A percentile compares a stretch with the other conserved stretches of the same genome.
These are phyloP conservation scores for Smutsia gigantea DNA, from an alignment of 2,797 vertebrate species.

Conservation along the genomic window DNA sequence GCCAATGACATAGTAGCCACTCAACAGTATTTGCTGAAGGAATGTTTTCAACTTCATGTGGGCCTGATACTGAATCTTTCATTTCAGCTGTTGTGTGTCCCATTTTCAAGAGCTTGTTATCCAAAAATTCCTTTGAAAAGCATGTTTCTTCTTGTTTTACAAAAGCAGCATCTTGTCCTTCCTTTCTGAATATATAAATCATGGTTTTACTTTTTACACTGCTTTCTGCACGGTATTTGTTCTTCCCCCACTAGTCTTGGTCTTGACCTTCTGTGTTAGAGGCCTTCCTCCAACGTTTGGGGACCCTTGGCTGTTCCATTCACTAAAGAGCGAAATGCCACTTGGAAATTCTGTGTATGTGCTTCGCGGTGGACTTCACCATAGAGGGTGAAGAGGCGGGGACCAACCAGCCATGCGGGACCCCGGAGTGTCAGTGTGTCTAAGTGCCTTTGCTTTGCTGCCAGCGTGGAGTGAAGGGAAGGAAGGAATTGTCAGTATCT, in stretches of 20 bases:
- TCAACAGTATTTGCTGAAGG: background rate
- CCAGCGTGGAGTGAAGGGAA: background rate
- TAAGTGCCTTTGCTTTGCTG: background rate
- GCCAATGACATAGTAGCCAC: background rate
- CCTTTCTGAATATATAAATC: background rate
- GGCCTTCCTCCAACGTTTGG: background rate
- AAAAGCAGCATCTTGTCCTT: background rate
- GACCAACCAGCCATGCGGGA: background rate
- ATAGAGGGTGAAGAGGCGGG: background rate
- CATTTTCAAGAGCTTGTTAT: slow-evolving; percentile 11
- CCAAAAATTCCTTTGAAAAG: background rate
- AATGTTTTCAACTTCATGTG: background rate
- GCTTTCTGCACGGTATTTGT: background rate
- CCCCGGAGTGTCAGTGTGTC: background rate
- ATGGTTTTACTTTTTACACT: background rate
- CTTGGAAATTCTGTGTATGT: background rate
- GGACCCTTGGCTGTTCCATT: background rate
- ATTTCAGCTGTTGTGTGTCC: background rate
- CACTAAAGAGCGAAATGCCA: background rate
- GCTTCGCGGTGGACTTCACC: background rate
- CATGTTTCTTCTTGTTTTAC: background rate
- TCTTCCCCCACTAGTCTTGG: background rate
- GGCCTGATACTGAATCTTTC: background rate
- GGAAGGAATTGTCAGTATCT: background rate
- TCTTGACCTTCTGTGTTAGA: background rate